Evolutionary conservation across 1,140 invertebrate genomes (phyloP), one percentile per base, ranked within the genome.

Genomic region (Papilio dardanus): DNA sequence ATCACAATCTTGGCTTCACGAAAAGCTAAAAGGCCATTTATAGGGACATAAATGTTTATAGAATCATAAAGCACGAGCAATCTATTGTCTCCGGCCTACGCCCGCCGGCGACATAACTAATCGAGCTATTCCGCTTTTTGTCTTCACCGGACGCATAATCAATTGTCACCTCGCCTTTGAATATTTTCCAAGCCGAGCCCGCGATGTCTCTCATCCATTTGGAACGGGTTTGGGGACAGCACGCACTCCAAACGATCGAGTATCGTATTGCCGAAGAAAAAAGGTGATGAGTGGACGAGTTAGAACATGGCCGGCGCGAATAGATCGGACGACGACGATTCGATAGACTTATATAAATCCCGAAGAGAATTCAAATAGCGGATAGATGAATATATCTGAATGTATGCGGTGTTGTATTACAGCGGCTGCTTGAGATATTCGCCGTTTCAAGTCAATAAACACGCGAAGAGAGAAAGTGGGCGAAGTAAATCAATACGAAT

Each of bases 21-120:
- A 85, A 91, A 89, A 90, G 86, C 88, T 87, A 88, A 91, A 92
- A 90, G 83, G 84, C 81, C 88, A 86, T 93, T 93, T 90, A 91
- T 89, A 86, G 86, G 86, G 83, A 88, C 88, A 92, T 93, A 91
- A 93, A 93, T 86, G 88, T 91, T 93, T 92, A 92, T 93, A 89
- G 91, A 91, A 90, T 90, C 90, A 90, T 93, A 93, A 93, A 93
- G 79, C 86, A 90, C 87, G 84, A 82, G 85, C 87, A 84, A 91
- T 91, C 90, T 88, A 93, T 93, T 93, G 91, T 93, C 86, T 89
- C 82, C 77, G 79, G 78, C 87, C 89, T 92, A 90, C 91, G 89
- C 88, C 76, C 81, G 75, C 69, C 83, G 81, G 80, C 84, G 83
- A 90, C 88, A 88, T 90, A 88, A 90, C 88, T 89, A 91, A 91